Conservation (phyloP, 1,140 invertebrate genomes). For the Acromyrmex heyeri region DNA sequence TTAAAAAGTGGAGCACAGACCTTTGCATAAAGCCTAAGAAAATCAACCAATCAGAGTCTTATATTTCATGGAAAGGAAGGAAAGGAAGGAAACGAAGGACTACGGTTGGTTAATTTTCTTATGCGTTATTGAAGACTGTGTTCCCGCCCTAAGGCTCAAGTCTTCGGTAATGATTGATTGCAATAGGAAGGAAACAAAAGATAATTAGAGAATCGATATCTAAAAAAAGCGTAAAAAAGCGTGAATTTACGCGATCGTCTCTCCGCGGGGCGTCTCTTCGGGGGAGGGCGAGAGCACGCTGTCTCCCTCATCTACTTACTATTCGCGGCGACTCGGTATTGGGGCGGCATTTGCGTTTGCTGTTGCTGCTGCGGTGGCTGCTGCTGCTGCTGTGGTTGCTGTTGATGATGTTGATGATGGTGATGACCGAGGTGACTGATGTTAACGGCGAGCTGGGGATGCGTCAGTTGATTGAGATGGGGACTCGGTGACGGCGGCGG, state of each 20-base stretch:
- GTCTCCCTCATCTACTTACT: constrained; percentile 78
- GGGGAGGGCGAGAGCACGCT: not conserved
- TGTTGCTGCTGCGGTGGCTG: constrained; percentile 80
- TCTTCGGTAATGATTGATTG: too few species aligned
- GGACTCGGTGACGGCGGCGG: constrained; percentile 80
- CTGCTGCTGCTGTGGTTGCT: constrained; percentile 80
- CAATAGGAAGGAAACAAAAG: not conserved
- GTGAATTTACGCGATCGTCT: too few species aligned
- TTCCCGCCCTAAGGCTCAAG: too few species aligned
- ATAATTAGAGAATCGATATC: not conserved
- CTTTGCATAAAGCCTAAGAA: too few species aligned
- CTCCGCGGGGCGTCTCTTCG: too few species aligned
- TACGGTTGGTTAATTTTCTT: too few species aligned
- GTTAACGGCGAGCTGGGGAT: constrained; percentile 83
- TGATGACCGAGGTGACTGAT: constrained; percentile 81
- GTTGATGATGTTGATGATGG: constrained; percentile 78
- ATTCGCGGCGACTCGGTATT: constrained; percentile 82
- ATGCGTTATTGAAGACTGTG: too few species aligned
- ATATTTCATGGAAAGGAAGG: too few species aligned
- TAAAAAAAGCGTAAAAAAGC: too few species aligned
- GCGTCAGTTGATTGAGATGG: constrained; percentile 81
- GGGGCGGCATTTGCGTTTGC: constrained; percentile 78
- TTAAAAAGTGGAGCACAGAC: too few species aligned
- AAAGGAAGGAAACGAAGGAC: too few species aligned
- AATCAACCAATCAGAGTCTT: too few species aligned